phyloP scores from a whole-genome alignment of 2,113 vertebrate species.

The Rousettus leschenaultii region DNA sequence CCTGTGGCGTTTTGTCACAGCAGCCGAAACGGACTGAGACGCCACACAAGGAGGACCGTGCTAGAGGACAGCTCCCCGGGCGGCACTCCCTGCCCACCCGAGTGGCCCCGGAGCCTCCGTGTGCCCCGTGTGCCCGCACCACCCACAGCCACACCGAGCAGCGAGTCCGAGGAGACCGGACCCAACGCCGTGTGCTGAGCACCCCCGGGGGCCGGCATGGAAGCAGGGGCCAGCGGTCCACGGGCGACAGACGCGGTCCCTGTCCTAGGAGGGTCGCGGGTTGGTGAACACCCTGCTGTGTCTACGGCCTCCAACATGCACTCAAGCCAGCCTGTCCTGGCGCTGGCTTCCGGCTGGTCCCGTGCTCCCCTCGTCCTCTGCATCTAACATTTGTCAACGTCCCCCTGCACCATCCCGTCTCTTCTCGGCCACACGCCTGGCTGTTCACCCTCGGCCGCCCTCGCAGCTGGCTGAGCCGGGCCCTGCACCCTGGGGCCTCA shows the following conservation, averaged over 20 bases:
- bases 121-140: neutral
- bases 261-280: neutral
- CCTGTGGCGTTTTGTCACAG: neutral
- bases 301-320: neutral
- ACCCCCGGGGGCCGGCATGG: fast-evolving
- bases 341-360: neutral
- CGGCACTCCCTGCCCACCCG: neutral
- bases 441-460: neutral
- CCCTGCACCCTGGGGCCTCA: neutral
- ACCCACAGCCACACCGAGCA: fast-evolving
- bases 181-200: neutral
- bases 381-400: neutral
- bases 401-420: neutral
- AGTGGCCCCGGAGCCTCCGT: neutral
- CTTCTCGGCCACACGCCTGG: neutral
- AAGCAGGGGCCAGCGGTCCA: fast-evolving
- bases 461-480: neutral
- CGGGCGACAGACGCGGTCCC: neutral
- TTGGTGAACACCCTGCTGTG: neutral
- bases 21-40: neutral
- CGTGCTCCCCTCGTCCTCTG: neutral
- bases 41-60: neutral
- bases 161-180: no score
- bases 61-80: neutral
- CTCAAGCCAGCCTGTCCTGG: neutral